phyloP scores from a whole-genome alignment of 2,113 vertebrate genomes.

The Psittacara wagleri region DNA sequence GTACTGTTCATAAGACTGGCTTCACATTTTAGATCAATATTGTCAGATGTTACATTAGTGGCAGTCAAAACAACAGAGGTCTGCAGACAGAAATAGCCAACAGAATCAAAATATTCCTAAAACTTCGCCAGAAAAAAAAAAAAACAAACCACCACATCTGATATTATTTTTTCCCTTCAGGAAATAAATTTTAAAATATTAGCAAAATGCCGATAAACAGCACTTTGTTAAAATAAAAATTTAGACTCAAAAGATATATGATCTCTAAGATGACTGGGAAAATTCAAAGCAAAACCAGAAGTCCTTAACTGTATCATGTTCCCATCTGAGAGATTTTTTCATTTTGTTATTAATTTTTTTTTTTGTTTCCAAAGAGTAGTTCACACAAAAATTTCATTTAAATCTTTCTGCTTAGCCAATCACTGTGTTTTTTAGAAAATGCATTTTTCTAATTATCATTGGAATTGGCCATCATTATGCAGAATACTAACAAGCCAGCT shows the following conservation, averaged over 20 bases:
- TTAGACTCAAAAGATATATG: neutral
- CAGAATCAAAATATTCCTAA: neutral
- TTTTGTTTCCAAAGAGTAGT: neutral
- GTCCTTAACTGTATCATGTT: neutral
- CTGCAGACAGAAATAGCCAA: neutral
- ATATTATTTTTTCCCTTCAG: neutral
- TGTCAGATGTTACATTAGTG: neutral
- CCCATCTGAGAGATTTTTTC: neutral
- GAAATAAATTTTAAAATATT: neutral
- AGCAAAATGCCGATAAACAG: neutral
- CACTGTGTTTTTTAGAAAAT: neutral
- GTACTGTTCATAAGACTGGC: neutral
- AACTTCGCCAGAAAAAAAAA: neutral
- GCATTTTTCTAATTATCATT: slow-evolving; percentile 56
- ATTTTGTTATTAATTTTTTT: fast-evolving
- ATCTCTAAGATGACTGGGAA: neutral
- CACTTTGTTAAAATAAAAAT: neutral
- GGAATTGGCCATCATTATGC: slow-evolving; percentile 46
- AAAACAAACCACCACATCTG: fast-evolving
- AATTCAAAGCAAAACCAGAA: neutral
- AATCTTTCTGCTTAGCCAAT: slow-evolving; percentile 3
- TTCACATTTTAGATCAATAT: neutral
- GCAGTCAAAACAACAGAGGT: neutral
- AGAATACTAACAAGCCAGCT: slow-evolving; percentile 18
- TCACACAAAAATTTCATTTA: neutral